Evolutionary conservation across 2,888 invertebrate genomes (phyloP), one percentile per base, ranked within the genome.

Genomic region (Machimus atricapillus): DNA sequence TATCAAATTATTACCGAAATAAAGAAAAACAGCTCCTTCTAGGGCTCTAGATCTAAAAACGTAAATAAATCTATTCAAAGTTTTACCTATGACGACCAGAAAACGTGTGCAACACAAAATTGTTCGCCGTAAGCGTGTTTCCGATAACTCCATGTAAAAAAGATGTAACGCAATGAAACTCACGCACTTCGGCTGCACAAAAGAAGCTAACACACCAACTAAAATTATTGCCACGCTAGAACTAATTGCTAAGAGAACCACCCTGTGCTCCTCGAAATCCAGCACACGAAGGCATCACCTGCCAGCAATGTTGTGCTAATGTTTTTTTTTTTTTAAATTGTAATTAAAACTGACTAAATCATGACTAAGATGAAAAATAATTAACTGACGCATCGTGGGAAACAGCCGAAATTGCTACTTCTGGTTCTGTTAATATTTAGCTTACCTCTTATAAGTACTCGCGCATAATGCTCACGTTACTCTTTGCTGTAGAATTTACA

Each of bases 81-180:
- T 58, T 31, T 19, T 87, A 86, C 31, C 76, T 77, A 86, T 40
- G 79, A 87, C 88, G 88, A 88, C 88, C 88, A 88, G 88, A 88
- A 88, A 87, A 81, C 19, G 78, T 43, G 46, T 56, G 56, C 34
- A 66, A 66, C 73, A 27, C 58, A 83, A 76, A 31, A 31, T 27
- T 76, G 40, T 23, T 23, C 66, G 27, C 66, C 56, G 66, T 27
- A 27, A 66, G 66, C 12, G 66, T 27, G 66, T 66, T 46, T 46
- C 7, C 34, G 66, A 66, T 27, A 23, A 12, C 3, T 66, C 23
- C 27, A 27, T 12, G n/a, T n/a, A 52, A 52, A 52, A 43, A 43
- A 46, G 19, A 43, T 43, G 37, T 78, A 78, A 78, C 9, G 46
- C 37, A 46, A 9, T 27, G n/a, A 76, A 76, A 76, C 23, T 37